These are phyloP conservation scores for Leucoraja erinaceus DNA, from an alignment of 2,113 vertebrate species.

Conservation along the genomic window DNA sequence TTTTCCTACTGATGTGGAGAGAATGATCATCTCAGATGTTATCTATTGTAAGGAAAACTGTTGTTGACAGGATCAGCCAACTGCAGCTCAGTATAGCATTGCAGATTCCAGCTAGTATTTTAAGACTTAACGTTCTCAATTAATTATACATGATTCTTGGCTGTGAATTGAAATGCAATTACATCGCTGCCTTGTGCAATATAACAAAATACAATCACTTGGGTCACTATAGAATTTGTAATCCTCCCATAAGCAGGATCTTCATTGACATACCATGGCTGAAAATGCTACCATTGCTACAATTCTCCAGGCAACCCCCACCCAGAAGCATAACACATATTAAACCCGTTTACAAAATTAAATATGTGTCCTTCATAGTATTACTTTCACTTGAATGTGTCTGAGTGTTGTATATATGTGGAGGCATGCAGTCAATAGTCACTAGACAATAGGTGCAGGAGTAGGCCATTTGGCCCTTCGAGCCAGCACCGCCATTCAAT, in stretches of 20 bases:
- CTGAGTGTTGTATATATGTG: neutral
- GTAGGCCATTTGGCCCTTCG: no score
- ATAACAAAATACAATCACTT: neutral
- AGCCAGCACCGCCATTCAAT: no score
- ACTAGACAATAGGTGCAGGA: no score
- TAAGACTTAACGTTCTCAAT: slow-evolving; percentile 20
- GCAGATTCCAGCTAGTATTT: slow-evolving; percentile 22
- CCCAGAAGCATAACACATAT: neutral
- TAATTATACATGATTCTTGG: slow-evolving; percentile 25
- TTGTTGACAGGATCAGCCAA: slow-evolving; percentile 11
- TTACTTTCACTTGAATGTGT: neutral
- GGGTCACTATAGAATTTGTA: neutral
- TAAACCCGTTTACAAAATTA: no score
- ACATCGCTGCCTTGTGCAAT: slow-evolving; percentile 20
- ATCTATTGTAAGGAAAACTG: slow-evolving; percentile 25
- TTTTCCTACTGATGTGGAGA: no score
- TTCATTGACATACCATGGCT: neutral
- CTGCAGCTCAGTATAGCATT: neutral
- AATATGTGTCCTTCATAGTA: neutral
- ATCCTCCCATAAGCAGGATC: neutral
- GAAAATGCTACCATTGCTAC: neutral
- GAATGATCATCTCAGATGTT: neutral
- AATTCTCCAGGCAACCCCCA: neutral
- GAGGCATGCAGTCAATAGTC: neutral
- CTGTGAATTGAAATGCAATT: slow-evolving; percentile 19